These are phyloP conservation scores for Platycheirus albimanus DNA, from an alignment of 2,888 invertebrate genomes.

Conservation along the genomic window DNA sequence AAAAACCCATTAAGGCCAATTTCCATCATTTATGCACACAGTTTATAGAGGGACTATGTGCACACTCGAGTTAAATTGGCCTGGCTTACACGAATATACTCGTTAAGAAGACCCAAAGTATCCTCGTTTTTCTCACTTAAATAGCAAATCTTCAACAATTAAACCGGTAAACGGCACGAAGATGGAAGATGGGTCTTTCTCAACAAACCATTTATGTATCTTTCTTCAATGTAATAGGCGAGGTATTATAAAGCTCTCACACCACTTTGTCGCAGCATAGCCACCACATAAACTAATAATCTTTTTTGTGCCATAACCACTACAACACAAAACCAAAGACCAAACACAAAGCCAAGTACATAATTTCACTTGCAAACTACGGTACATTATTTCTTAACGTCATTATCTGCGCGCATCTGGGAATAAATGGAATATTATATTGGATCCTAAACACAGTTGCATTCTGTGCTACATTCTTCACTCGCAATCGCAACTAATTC, in stretches of 20 bases:
- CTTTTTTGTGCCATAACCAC: background rate
- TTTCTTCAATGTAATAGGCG: no score
- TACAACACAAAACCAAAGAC: no score
- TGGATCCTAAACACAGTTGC: conserved; percentile 47
- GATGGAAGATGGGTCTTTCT: conserved; percentile 25
- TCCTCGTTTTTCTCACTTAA: conserved; percentile 65
- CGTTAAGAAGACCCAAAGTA: conserved; percentile 29
- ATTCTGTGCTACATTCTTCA: conserved; percentile 33
- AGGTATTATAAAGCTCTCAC: background rate
- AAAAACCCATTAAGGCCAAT: conserved; percentile 33
- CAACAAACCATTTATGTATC: no score
- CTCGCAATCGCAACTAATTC: conserved; percentile 50
- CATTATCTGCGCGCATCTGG: conserved; percentile 66
- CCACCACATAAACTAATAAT: background rate
- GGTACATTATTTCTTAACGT: conserved; percentile 68
- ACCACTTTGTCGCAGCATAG: background rate
- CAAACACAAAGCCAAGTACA: conserved; percentile 41
- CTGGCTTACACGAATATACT: conserved; percentile 25
- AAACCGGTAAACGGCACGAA: conserved; percentile 58
- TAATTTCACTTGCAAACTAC: conserved; percentile 66
- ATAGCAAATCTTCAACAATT: conserved; percentile 60
- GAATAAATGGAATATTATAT: conserved; percentile 59
- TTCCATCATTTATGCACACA: conserved; percentile 21
- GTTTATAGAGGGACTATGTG: no score
- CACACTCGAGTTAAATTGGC: background rate